phyloP scores from a whole-genome alignment of 2,113 vertebrate genomes.

The Ameiurus melas region DNA sequence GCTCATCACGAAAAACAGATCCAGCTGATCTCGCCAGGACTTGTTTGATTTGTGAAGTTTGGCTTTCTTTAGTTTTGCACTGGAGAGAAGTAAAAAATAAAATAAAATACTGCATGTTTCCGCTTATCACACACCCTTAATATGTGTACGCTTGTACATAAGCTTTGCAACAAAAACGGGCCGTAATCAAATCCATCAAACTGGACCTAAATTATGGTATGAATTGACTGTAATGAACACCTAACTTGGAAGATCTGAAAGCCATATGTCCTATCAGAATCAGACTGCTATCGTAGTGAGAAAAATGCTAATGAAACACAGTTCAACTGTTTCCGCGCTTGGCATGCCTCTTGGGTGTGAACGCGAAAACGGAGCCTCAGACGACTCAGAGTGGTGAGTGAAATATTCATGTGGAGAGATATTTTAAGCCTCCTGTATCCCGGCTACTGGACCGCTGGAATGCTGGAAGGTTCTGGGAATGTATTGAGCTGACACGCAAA shows the following conservation, averaged over 20 bases:
- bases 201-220: neutral
- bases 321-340: neutral
- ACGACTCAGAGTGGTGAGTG: neutral
- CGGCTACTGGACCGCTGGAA: neutral
- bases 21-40: neutral
- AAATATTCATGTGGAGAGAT: constrained; percentile 13
- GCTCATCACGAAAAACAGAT: neutral
- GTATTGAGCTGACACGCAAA: neutral
- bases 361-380: neutral
- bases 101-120: neutral
- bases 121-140: neutral
- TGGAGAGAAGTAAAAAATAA: neutral
- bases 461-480: neutral
- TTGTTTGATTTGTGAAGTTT: neutral
- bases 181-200: neutral
- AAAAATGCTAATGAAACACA: neutral
- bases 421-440: neutral
- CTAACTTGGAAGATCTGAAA: neutral
- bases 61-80: neutral
- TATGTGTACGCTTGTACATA: neutral
- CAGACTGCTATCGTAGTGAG: neutral
- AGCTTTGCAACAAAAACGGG: neutral
- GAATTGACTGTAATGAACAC: neutral
- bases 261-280: neutral
- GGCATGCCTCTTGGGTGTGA: neutral